phyloP scores from a whole-genome alignment of 2,888 invertebrate species.

The Eledone cirrhosa region DNA sequence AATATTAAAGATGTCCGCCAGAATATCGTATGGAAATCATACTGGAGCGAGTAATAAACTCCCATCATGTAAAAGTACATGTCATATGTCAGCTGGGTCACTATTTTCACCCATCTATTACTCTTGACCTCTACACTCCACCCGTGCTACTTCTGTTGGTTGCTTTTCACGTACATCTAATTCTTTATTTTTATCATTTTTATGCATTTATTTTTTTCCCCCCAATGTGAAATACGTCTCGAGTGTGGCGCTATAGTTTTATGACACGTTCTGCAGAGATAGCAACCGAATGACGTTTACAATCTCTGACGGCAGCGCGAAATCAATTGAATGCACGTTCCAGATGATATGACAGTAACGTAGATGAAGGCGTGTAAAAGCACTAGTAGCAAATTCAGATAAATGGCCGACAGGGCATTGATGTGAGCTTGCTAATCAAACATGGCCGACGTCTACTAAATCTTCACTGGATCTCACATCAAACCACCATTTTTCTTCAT shows the following conservation, averaged over 20 bases:
- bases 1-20: too few relatives aligned
- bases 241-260: slow-evolving; percentile 11
- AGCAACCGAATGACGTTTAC: slow-evolving; percentile 12
- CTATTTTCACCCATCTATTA: slow-evolving; percentile 19
- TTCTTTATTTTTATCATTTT: too few relatives aligned
- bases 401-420: slow-evolving; percentile 16
- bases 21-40: too few relatives aligned
- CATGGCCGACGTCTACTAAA: slow-evolving; percentile 20
- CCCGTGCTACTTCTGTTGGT: neutral
- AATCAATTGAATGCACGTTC: neutral
- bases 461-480: slow-evolving; percentile 5
- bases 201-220: neutral
- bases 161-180: slow-evolving; percentile 10
- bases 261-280: neutral
- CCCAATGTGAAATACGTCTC: slow-evolving; percentile 11
- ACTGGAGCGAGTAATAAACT: too few relatives aligned
- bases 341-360: slow-evolving; percentile 12
- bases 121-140: neutral
- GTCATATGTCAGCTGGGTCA: neutral
- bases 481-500: slow-evolving; percentile 9
- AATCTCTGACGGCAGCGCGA: slow-evolving; percentile 1
- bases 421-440: slow-evolving; percentile 24
- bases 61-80: too few relatives aligned
- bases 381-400: neutral
- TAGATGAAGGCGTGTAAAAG: neutral